A percentile compares a stretch with the other conserved stretches of the same genome.
These are phyloP conservation scores for Zoanthus sociatus DNA, from an alignment of 92 coral and sea anemone species.

Conservation along the genomic window DNA sequence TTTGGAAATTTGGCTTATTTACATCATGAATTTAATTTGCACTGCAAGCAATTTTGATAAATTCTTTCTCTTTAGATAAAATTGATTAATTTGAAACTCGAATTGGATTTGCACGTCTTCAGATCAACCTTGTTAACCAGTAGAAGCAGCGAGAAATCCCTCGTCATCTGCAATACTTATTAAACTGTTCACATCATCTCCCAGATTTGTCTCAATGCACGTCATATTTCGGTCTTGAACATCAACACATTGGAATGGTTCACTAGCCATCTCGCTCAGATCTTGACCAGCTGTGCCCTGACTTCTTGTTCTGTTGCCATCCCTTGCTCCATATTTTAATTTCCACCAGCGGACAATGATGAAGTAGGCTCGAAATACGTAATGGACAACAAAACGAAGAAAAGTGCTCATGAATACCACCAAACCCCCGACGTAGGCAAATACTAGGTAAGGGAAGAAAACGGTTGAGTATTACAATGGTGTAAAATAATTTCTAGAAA, in stretches of 20 bases:
- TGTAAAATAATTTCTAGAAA: too few species aligned
- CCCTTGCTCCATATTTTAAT: constrained; percentile 52
- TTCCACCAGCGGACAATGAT: constrained; percentile 72
- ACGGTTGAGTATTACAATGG: not conserved
- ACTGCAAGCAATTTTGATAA: too few species aligned
- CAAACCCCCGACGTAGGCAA: constrained; percentile 96
- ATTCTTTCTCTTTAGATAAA: too few species aligned
- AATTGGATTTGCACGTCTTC: too few species aligned
- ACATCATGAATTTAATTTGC: too few species aligned
- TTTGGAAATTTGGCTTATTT: too few species aligned
- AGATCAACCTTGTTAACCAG: not conserved
- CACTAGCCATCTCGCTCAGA: constrained; percentile 37
- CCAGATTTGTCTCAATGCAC: not conserved
- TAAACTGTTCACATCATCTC: constrained; percentile 2
- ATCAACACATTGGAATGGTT: constrained; percentile 71
- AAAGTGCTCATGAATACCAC: constrained; percentile 92
- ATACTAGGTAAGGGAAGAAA: constrained; percentile 55
- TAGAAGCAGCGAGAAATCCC: constrained; percentile 19
- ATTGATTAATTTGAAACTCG: too few species aligned
- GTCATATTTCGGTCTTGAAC: not conserved
- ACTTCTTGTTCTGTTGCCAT: constrained; percentile 59
- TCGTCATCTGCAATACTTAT: constrained; percentile 31
- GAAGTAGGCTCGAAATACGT: constrained; percentile 71
- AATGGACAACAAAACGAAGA: constrained; percentile 83
- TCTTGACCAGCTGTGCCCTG: constrained; percentile 40